Base-by-base conservation (phyloP, 2,888 invertebrate species). In the Oscheius onirici region DNA sequence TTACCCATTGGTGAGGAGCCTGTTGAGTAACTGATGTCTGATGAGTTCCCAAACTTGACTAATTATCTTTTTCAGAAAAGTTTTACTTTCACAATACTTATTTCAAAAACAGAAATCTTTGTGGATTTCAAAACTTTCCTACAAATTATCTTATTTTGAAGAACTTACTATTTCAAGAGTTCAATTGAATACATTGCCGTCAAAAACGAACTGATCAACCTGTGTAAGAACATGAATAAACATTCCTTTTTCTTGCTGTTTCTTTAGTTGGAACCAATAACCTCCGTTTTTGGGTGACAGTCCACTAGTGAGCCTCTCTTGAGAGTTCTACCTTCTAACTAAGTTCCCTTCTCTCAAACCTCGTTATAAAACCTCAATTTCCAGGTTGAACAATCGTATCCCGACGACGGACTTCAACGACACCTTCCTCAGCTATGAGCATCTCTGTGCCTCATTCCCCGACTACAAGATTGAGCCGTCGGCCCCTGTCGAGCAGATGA, bases 401-500 rank as follows among this genome's bases (percentile, higher is more conserved):
- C 89, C 92, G 0, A 92, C 91, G 0, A 90, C 97, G 89, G 95
- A 99, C 89, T 99, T 97, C 89, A 96, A 97, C 88, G 99, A 99
- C 87, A 99, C 99, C 0, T 99, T 99, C 87, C 90, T 99, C 76
- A 92, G 94, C 81, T 92, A 93, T 88, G 92, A 94, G 69, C 99
- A 99, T 88, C 89, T 99, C 52, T 90, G 92, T 73, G 90, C 91
- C 67, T 93, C 95, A 88, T 99, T 99, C 89, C 95, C 84, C 87
- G 91, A 93, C 84, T 91, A 95, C 54, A 91, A 92, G 86, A 91
- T 93, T 17, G 90, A 91, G 66, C 91, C 91, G 0, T 90, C 92
- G 70, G 91, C 92, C 79, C 91, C 92, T 0, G 83, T 84, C 10
- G 90, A 91, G 69, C 92, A 93, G 1, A 90, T 76, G 49, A 41